Conservation (phyloP, 2,797 vertebrate genomes). For the Trachurus trachurus region DNA sequence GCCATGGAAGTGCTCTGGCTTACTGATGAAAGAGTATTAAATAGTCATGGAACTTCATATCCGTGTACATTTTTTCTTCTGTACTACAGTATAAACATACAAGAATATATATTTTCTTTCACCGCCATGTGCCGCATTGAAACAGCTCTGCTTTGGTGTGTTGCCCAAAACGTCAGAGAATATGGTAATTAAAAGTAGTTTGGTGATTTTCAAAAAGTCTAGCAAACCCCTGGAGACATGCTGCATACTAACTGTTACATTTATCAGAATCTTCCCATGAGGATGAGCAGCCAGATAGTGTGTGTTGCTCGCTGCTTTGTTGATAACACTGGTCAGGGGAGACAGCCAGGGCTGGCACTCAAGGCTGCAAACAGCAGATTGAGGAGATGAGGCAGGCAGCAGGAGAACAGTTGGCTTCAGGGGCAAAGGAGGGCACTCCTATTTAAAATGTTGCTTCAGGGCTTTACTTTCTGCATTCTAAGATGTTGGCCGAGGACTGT, state of each 20-base stretch:
- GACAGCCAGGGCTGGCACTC: conserved; percentile 49
- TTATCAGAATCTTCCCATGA: conserved; percentile 67
- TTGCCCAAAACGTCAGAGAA: conserved; percentile 8
- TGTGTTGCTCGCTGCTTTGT: conserved; percentile 59
- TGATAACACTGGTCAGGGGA: conserved; percentile 71
- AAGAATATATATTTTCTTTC: neutral
- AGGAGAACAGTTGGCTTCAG: conserved; percentile 57
- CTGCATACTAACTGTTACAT: conserved; percentile 71
- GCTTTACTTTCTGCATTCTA: conserved; percentile 29
- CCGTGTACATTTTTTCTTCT: neutral
- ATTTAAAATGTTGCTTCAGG: conserved; percentile 59
- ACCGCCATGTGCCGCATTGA: neutral
- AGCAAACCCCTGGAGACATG: conserved; percentile 40
- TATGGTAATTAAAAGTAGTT: conserved; percentile 20
- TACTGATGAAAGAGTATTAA: conserved; percentile 30
- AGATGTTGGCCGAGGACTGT: conserved; percentile 4
- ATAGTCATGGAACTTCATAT: conserved; percentile 13
- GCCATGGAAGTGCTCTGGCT: conserved; percentile 22
- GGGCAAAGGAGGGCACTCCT: conserved; percentile 45
- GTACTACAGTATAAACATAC: neutral
- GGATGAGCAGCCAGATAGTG: conserved; percentile 64
- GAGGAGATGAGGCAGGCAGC: conserved; percentile 63
- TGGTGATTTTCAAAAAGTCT: conserved; percentile 29
- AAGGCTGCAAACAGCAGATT: conserved; percentile 65
- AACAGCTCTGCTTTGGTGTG: neutral